These are phyloP conservation scores for Patella caerulea DNA, from an alignment of 2,888 invertebrate species.

Conservation along the genomic window DNA sequence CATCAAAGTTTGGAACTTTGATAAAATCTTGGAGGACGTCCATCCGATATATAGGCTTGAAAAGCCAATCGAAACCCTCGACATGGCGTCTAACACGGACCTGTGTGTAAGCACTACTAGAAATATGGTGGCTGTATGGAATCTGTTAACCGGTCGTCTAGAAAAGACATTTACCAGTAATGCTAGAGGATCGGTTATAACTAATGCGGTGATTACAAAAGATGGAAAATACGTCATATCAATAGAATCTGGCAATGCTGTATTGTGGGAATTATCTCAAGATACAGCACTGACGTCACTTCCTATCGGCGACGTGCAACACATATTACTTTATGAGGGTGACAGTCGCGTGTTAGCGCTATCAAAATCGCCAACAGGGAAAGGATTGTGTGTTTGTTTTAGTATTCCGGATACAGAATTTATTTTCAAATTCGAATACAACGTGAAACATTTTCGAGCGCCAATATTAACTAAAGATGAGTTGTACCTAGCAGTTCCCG, in stretches of 20 bases:
- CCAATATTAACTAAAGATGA: slow-evolving; percentile 88
- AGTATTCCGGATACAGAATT: slow-evolving; percentile 79
- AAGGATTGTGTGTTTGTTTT: slow-evolving; percentile 57
- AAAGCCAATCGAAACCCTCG: slow-evolving; percentile 90
- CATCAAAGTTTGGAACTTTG: slow-evolving; percentile 99
- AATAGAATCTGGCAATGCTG: slow-evolving; percentile 90
- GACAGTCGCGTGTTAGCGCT: slow-evolving; percentile 83
- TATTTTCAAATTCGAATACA: slow-evolving; percentile 87
- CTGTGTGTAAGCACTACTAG: slow-evolving; percentile 93
- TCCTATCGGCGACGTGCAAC: slow-evolving; percentile 85
- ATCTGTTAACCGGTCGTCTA: slow-evolving; percentile 87
- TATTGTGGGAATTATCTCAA: slow-evolving; percentile 88
- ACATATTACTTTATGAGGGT: slow-evolving; percentile 82
- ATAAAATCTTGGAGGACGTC: slow-evolving; percentile 98
- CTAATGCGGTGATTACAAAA: slow-evolving; percentile 89
- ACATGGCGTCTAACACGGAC: slow-evolving; percentile 78
- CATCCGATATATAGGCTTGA: slow-evolving; percentile 85
- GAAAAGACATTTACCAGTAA: slow-evolving; percentile 90
- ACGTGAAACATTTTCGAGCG: slow-evolving; percentile 82
- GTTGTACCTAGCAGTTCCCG: slow-evolving; percentile 78
- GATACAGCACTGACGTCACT: slow-evolving; percentile 85
- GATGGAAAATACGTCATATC: slow-evolving; percentile 88
- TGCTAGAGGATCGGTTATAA: slow-evolving; percentile 93
- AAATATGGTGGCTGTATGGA: slow-evolving; percentile 96
- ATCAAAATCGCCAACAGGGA: slow-evolving; percentile 73